Conservation (phyloP, 2,113 vertebrate species). For the Danionella cerebrum region DNA sequence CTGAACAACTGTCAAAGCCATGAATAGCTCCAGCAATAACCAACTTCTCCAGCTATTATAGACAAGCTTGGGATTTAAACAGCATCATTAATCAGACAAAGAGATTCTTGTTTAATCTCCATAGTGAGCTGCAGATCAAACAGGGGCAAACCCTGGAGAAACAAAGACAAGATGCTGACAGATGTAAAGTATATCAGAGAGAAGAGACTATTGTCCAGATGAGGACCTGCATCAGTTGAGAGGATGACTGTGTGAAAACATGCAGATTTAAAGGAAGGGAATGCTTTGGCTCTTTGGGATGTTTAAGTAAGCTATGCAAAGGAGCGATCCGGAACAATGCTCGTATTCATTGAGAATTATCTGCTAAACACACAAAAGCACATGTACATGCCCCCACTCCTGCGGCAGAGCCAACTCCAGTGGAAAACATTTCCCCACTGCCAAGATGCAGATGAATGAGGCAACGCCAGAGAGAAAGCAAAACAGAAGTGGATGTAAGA, state of each 20-base stretch:
- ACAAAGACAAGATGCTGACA: background rate
- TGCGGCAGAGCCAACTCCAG: background rate
- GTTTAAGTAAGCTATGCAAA: background rate
- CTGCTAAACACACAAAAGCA: background rate
- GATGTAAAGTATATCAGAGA: background rate
- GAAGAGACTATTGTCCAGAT: background rate
- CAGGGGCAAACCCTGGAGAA: background rate
- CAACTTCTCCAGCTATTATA: background rate
- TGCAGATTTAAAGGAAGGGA: background rate
- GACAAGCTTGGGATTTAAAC: background rate
- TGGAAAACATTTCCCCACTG: background rate
- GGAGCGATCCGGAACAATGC: slow-evolving; percentile 28
- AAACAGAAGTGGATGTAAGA: background rate
- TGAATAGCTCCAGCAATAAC: background rate
- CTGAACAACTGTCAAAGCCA: background rate
- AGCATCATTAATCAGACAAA: background rate
- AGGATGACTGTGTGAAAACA: background rate
- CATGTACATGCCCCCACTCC: background rate
- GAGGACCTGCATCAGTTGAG: background rate
- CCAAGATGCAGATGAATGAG: background rate
- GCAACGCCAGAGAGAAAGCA: background rate
- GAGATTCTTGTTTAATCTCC: background rate
- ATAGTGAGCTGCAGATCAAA: background rate
- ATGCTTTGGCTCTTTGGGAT: background rate
- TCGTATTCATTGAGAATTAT: slow-evolving; percentile 17